Percentiles rank a stretch among this genome's conserved stretches.
Evolutionary conservation across 2,888 invertebrate genomes (phyloP).

Genomic region (Perdita meconis): DNA sequence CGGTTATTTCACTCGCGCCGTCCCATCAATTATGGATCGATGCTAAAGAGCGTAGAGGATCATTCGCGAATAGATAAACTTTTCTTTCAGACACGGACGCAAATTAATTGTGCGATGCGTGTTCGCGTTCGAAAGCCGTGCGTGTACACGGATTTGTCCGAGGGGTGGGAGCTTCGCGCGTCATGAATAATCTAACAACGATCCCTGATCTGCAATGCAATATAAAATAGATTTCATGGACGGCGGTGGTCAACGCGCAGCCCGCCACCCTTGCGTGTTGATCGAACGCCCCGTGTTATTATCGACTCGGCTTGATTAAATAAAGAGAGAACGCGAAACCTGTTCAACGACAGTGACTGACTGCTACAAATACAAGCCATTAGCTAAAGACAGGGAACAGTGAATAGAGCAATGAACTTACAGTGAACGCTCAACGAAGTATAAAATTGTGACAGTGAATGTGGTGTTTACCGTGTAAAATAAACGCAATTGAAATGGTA

Average conservation of each 20-base stretch:
- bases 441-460: background rate
- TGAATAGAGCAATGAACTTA: background rate
- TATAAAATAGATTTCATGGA: conserved; percentile 75
- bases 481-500: background rate
- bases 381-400: conserved; percentile 14
- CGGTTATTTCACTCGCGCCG: background rate
- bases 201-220: conserved; percentile 68
- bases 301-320: conserved; percentile 74
- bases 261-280: conserved; percentile 53
- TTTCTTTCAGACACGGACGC: conserved; percentile 15
- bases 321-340: conserved; percentile 65
- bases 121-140: conserved; percentile 22
- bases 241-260: conserved; percentile 57
- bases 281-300: conserved; percentile 66
- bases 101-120: conserved; percentile 52
- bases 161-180: conserved; percentile 49
- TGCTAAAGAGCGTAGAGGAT: background rate
- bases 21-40: conserved; percentile 5
- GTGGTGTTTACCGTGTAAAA: background rate
- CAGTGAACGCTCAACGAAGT: background rate
- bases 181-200: conserved; percentile 71
- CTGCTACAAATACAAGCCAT: conserved; percentile 33
- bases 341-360: conserved; percentile 28
- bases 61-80: background rate
- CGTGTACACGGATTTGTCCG: conserved; percentile 31